These are phyloP conservation scores for Chorisops tibialis DNA, from an alignment of 2,888 invertebrate species.

Conservation along the genomic window DNA sequence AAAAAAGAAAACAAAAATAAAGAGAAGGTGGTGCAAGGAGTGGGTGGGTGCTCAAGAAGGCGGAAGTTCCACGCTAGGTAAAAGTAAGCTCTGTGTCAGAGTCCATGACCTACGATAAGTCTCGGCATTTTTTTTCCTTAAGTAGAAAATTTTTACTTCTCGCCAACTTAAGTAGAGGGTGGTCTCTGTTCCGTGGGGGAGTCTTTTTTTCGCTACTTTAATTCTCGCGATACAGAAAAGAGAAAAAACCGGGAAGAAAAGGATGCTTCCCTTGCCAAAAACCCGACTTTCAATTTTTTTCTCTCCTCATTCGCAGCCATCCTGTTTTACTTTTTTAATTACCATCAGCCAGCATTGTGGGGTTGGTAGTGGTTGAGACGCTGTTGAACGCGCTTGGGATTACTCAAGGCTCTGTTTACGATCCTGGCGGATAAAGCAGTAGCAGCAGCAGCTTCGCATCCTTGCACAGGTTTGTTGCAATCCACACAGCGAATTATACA, in stretches of 20 bases:
- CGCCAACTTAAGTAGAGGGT: not conserved
- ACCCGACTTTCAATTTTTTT: not conserved
- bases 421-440: no score
- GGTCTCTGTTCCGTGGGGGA: not conserved
- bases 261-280: not conserved
- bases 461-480: no score
- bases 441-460: no score
- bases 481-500: not conserved
- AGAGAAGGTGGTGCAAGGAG: not conserved
- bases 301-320: not conserved
- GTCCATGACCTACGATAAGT: slow-evolving; percentile 23
- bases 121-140: slow-evolving; percentile 12
- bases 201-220: not conserved
- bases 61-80: slow-evolving; percentile 19
- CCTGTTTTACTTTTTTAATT: slow-evolving; percentile 5
- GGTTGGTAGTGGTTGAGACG: no score
- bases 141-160: not conserved
- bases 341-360: not conserved
- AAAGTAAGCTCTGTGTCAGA: slow-evolving; percentile 12
- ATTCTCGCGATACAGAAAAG: not conserved
- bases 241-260: not conserved
- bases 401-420: no score
- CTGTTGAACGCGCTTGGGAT: no score
- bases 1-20: no score
- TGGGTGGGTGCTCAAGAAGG: not conserved